Evolutionary conservation across 1,140 invertebrate genomes (phyloP), one percentile per base, ranked within the genome.

Genomic region (Platyura marginata): DNA sequence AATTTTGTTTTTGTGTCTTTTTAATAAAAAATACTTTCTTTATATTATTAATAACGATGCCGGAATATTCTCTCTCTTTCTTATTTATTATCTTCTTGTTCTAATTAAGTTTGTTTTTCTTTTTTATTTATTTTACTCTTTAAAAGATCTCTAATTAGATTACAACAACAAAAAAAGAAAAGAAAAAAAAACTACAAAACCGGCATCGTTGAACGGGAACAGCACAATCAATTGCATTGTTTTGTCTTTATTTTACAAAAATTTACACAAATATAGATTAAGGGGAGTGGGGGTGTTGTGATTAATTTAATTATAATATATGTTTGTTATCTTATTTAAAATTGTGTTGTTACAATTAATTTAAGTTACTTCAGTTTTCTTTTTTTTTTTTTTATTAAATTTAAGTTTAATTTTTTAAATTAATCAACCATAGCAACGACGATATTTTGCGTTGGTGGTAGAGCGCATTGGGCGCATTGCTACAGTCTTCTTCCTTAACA

Each of bases 401-500:
- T 36, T 36, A 43, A 36, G 19, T 36, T 20, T 16, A 36, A 11
- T 51, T 48, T 49, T 46, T 58, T 59, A 49, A 53, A 56, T 57
- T 55, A 54, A 41, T 46, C 44, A 48, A 54, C 58, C 58, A 61
- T 59, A 61, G 58, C 58, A 60, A 59, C 32, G 25, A 33, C 56
- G 59, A 55, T 55, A 54, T 54, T 49, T 55, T 55, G 54, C 54
- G 57, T 54, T 59, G 57, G 54, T 53, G 44, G 51, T 54, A 13
- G 25, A 29, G 13, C 13, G n/a, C n/a, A n/a, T n/a, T n/a, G 32
- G 18, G 57, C 58, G 58, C 57, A 53, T 58, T 59, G 58, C 58
- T 61, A 61, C 57, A 61, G 58, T 61, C 57, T 61, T 60, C 56
- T 53, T 60, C 19, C 36, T 57, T 60, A 41, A 60, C 57, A 60